These are phyloP conservation scores for Aphyosemion australe DNA, from an alignment of 2,113 vertebrate species.

Conservation along the genomic window DNA sequence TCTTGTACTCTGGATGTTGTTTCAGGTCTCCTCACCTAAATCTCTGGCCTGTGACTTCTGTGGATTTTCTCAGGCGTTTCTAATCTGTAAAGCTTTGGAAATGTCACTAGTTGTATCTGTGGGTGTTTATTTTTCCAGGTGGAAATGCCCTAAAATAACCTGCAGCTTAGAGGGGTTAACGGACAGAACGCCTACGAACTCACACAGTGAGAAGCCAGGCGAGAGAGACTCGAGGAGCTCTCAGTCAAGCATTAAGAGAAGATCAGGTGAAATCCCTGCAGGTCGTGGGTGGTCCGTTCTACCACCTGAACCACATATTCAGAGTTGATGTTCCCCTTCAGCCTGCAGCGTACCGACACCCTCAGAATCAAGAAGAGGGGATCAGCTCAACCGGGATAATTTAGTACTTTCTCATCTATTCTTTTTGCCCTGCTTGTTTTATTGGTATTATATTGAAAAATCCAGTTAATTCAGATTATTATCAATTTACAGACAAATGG, in stretches of 20 bases:
- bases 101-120: background rate
- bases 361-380: background rate
- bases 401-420: no score
- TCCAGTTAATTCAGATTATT: no score
- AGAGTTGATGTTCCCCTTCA: conserved; percentile 9
- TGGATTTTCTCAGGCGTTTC: background rate
- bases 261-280: conserved; percentile 12
- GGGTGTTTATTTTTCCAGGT: conserved; percentile 4
- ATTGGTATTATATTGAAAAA: no score
- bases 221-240: background rate
- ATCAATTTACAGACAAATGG: no score
- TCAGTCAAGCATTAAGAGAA: conserved; percentile 4
- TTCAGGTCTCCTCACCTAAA: background rate
- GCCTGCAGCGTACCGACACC: background rate
- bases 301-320: conserved; percentile 11
- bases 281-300: conserved; percentile 2
- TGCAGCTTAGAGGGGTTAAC: conserved; percentile 10
- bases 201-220: conserved; percentile 2
- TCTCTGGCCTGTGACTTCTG: background rate
- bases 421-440: background rate
- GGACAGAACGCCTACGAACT: conserved; percentile 9
- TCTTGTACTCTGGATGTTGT: background rate
- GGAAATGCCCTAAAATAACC: conserved; percentile 14
- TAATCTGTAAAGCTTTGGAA: background rate
- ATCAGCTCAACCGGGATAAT: background rate